phyloP scores from a whole-genome alignment of 2,888 invertebrate species.

The Lasioglossum vierecki region DNA sequence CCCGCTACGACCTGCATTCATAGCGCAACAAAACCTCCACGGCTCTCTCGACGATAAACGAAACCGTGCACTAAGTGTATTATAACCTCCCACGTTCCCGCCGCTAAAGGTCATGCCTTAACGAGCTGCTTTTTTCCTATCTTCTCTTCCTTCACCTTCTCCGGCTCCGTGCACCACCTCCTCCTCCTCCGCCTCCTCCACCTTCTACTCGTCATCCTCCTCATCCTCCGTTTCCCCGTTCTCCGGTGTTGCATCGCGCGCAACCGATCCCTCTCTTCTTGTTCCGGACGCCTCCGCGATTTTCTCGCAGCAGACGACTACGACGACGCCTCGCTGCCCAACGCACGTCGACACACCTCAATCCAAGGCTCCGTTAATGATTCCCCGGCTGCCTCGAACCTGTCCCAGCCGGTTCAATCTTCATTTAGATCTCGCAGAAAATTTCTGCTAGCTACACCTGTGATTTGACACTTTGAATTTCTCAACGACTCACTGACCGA shows the following conservation, averaged over 20 bases:
- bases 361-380: background rate
- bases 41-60: conserved; percentile 70
- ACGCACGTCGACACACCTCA: conserved; percentile 22
- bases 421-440: background rate
- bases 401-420: background rate
- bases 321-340: conserved; percentile 23
- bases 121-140: conserved; percentile 77
- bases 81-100: conserved; percentile 81
- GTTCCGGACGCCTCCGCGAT: conserved; percentile 32
- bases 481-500: background rate
- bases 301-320: conserved; percentile 19
- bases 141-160: conserved; percentile 45
- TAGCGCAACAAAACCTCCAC: conserved; percentile 70
- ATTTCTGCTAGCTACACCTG: background rate
- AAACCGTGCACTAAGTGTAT: conserved; percentile 75
- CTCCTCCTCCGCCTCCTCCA: conserved; percentile 21
- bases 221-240: conserved; percentile 2
- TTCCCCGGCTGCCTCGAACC: background rate
- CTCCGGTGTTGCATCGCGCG: conserved; percentile 31
- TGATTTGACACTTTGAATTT: background rate
- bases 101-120: conserved; percentile 82
- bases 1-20: conserved; percentile 72
- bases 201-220: background rate
- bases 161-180: conserved; percentile 17
- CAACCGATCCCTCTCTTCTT: conserved; percentile 10